Evolutionary conservation across 2,113 vertebrate genomes (phyloP), one percentile per base, ranked within the genome.

Genomic region (Neodon shergylaensis): DNA sequence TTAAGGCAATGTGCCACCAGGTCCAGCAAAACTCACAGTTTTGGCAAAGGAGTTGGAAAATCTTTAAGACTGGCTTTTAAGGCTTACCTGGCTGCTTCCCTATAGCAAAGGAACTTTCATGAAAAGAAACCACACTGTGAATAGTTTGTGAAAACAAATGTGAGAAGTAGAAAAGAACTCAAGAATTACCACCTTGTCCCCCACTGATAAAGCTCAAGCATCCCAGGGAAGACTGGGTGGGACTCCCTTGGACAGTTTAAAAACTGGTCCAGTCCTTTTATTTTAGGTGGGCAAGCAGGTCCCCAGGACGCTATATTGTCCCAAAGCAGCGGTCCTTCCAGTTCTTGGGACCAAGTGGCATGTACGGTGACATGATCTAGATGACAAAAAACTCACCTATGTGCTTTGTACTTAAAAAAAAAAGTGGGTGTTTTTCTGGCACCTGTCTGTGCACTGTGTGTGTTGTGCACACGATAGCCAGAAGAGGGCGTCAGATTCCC

Each of bases 81-180:
- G 54, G 11, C 70, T 77, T 58, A 17, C 77, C 4, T 78, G 76
- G 63, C 73, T 39, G 91, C 39, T 42, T 42, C 7, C 52, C 61
- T 82, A 86, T 39, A 90, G 61, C 79, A 94, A 94, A 96, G 49
- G 74, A 58, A 44, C 74, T 47, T 77, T 77, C 47, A 26, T 44
- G 17, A 77, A 47, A 47, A 47, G 44, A 76, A 76, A 44, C 21
- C 28, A 76, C 33, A n/a, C 8, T 66, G 33, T 92, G 78, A 19
- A 44, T 68, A 58, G 39, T 85, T 76, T 76, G 54, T 63, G 83
- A 90, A 94, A 92, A 68, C 42, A 73, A 31, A 14, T 36, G 65
- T 52, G 44, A 86, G 24, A 24, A 24, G 66, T 36, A 42, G 47
- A 49, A 87, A 31, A 24, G 1, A 13, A 24, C 21, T 68, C 14